Percentiles rank a stretch among this genome's conserved stretches.
These are phyloP conservation scores for Acleris holmiana DNA, from an alignment of 2,888 invertebrate species.

Conservation along the genomic window DNA sequence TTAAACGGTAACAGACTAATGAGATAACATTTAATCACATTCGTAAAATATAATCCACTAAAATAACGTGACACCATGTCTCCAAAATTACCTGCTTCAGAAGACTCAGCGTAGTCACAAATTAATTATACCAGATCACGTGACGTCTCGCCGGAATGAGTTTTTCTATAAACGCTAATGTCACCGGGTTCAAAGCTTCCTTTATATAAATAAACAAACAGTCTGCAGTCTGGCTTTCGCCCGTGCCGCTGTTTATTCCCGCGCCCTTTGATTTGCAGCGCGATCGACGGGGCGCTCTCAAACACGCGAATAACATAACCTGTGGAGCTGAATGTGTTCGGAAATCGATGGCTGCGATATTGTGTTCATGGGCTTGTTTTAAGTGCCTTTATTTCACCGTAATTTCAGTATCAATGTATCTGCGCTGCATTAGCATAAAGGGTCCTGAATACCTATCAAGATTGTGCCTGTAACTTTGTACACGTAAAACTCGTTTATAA, in stretches of 20 bases:
- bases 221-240: slow-evolving; percentile 37
- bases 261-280: slow-evolving; percentile 36
- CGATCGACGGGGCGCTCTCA: slow-evolving; percentile 33
- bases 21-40: no score
- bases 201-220: slow-evolving; percentile 35
- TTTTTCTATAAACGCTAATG: slow-evolving; percentile 35
- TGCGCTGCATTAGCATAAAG: no score
- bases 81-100: no score
- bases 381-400: no score
- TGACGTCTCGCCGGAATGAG: slow-evolving; percentile 27
- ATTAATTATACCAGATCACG: slow-evolving; percentile 30
- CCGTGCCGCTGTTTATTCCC: slow-evolving; percentile 30
- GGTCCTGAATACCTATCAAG: no score
- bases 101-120: slow-evolving; percentile 16
- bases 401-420: no score
- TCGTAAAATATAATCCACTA: no score
- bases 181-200: slow-evolving; percentile 33
- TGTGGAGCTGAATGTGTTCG: slow-evolving; percentile 23
- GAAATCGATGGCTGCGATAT: background rate
- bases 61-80: no score
- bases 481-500: no score
- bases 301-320: slow-evolving; percentile 35
- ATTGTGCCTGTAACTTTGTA: no score
- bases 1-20: no score
- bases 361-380: background rate